Evolutionary conservation across 1,140 invertebrate genomes (phyloP), one percentile per base, ranked within the genome.

Genomic region (Tetragnatha versicolor): DNA sequence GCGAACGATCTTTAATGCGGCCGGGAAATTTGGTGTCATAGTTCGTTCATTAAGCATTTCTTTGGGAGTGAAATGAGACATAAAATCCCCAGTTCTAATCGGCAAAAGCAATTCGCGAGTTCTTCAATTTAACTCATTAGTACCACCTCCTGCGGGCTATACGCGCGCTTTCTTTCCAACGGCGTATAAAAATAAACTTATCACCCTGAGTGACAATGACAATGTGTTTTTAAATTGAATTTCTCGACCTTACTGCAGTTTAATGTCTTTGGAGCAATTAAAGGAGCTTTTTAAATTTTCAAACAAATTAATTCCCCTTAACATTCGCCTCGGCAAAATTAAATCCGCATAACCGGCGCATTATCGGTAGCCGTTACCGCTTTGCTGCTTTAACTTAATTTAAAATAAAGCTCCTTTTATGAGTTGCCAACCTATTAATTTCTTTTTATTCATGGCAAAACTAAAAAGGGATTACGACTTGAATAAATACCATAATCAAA

Each of bases 161-260:
- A 20, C n/a, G 35, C 2, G 25, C 10, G n/a, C n/a, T n/a, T n/a
- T 42, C 47, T 63, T 49, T 37, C 35, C 27, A 37, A 25, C 17
- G 70, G 33, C 29, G 27, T 29, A 49, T 75, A 75, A 75, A 75
- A 75, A 75, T 75, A 75, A 75, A 75, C 39, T 75, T 75, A 75
- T 75, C 49, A 75, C 63, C 63, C 29, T 63, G 70, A 75, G 70
- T 75, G 70, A 75, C 70, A 75, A 75, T 75, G 70, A 61, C 70
- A 75, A 75, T 75, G 70, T 61, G 70, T 75, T 75, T 75, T 75
- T 75, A 75, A 75, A 75, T 75, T 75, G 70, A 75, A 75, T 75
- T 75, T 75, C 29, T 58, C 70, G 55, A 72, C 68, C 68, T 72
- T 51, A 58, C 70, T 61, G 37, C 70, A 75, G 55, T 75, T 75